Conservation (phyloP, 2,797 vertebrate species). For the Ficedula albicollis region DNA sequence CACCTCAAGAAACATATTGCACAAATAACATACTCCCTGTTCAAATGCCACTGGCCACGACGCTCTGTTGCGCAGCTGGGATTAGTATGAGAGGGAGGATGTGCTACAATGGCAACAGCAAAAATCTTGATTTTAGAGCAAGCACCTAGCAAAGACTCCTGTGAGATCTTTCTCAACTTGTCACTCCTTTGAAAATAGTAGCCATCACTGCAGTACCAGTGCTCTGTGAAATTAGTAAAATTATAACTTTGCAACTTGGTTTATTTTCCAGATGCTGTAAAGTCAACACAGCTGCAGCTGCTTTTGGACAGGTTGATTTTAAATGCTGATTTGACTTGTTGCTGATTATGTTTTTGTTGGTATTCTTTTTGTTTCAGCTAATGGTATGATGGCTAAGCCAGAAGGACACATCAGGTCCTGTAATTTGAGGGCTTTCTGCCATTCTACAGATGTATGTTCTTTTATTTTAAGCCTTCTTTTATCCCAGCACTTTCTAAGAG, state of each 20-base stretch:
- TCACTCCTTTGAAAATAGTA: neutral
- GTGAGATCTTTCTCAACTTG: neutral
- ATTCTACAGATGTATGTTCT: neutral
- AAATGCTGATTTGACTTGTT: neutral
- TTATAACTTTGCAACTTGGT: neutral
- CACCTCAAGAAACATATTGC: neutral
- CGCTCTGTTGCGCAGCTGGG: neutral
- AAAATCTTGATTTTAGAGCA: neutral
- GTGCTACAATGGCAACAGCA: neutral
- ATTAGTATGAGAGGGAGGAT: neutral
- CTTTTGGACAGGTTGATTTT: neutral
- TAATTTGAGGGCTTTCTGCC: neutral
- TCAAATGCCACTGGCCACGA: neutral
- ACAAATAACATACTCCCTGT: neutral
- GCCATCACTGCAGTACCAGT: neutral
- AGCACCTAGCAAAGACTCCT: neutral
- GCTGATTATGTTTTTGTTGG: neutral
- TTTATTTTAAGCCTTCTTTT: neutral
- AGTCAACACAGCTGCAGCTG: neutral
- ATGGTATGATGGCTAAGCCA: neutral
- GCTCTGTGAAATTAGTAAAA: neutral
- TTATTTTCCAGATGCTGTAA: neutral
- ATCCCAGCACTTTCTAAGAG: neutral
- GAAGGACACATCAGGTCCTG: neutral
- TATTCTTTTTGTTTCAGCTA: neutral